Percentiles rank a stretch among this genome's conserved stretches.
Evolutionary conservation across 2,797 vertebrate species (phyloP).

Genomic region (Astyanax mexicanus): DNA sequence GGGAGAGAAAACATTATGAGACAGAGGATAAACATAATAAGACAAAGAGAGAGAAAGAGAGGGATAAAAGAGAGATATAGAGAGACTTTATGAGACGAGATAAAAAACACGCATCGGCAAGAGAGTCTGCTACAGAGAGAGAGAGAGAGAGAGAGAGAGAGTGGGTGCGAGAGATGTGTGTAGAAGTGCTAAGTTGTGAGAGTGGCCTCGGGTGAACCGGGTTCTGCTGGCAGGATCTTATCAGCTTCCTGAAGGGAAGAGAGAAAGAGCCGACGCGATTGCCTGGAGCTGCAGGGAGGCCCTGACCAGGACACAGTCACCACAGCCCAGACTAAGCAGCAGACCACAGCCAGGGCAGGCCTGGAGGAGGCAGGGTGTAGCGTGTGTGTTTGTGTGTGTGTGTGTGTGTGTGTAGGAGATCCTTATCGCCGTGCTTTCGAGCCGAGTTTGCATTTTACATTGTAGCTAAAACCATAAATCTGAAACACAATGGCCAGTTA

Average conservation of each 20-base stretch:
- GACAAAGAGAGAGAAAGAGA: background rate
- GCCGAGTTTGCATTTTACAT: background rate
- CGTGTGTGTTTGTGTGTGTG: background rate
- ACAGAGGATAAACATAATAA: too few species aligned
- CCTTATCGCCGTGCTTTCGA: background rate
- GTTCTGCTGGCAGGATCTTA: constrained; percentile 47
- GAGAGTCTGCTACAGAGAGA: background rate
- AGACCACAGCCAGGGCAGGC: background rate
- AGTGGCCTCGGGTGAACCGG: constrained; percentile 53
- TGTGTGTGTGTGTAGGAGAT: background rate
- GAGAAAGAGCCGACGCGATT: constrained; percentile 45
- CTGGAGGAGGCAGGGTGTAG: background rate
- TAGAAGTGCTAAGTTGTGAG: background rate
- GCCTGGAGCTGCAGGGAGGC: background rate
- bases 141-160: background rate
- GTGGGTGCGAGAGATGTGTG: background rate
- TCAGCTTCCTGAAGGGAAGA: constrained; percentile 53
- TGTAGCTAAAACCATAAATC: background rate
- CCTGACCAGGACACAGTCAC: background rate
- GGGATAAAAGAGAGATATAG: too few species aligned
- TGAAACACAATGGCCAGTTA: constrained; percentile 8
- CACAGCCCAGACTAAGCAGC: background rate
- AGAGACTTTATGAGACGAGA: too few species aligned
- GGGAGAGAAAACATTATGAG: too few species aligned
- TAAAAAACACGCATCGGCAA: too few species aligned